Evolutionary conservation across 2,888 invertebrate genomes (phyloP).

Genomic region (Athalia rosae): DNA sequence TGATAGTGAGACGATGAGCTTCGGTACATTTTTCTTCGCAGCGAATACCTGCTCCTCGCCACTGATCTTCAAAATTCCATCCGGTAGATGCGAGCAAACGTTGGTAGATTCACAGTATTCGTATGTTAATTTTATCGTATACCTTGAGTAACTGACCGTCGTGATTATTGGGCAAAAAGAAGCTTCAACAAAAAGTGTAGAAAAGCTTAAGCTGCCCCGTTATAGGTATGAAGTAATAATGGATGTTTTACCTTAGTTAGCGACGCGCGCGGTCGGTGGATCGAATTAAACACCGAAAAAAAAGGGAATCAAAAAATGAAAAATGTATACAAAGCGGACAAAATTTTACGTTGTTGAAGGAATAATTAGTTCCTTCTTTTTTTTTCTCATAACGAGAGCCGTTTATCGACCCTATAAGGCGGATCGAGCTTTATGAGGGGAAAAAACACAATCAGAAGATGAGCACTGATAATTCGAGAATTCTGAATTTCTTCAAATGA

Average conservation of each 20-base stretch:
- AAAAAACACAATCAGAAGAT: too few species aligned
- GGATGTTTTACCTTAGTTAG: neutral
- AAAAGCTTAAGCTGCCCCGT: slow-evolving; percentile 26
- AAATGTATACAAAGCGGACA: neutral
- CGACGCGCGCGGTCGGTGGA: neutral
- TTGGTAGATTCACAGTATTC: neutral
- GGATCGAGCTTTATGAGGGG: too few species aligned
- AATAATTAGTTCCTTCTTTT: slow-evolving; percentile 1
- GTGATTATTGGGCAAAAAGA: slow-evolving; percentile 18
- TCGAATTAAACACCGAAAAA: neutral
- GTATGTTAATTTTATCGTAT: slow-evolving; percentile 38
- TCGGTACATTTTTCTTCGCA: too few species aligned
- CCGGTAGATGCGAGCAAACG: too few species aligned
- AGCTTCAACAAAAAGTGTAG: slow-evolving; percentile 22
- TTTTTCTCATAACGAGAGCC: slow-evolving; percentile 17
- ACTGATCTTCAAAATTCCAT: too few species aligned
- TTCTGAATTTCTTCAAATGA: too few species aligned
- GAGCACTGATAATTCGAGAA: too few species aligned
- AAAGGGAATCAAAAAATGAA: neutral
- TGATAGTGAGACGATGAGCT: too few species aligned
- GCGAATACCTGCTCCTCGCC: too few species aligned
- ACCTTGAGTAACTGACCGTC: too few species aligned
- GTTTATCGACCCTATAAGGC: too few species aligned
- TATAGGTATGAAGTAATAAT: slow-evolving; percentile 12
- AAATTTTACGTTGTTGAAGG: neutral